Evolutionary conservation across 64 coral and sea anemone genomes (phyloP).

Genomic region (Dendronephthya gigantea): DNA sequence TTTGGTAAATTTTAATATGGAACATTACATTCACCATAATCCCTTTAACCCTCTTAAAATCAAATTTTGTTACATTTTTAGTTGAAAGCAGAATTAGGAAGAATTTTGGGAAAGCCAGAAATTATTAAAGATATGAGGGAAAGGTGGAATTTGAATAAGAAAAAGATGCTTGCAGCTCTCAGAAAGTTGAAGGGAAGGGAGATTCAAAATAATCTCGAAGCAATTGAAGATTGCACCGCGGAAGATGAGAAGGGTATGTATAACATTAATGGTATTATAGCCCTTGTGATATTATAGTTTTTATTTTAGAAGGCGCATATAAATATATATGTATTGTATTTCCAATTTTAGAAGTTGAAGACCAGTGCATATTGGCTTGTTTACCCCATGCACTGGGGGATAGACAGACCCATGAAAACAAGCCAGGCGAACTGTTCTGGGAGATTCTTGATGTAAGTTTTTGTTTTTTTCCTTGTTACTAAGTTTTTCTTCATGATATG

Average conservation of each 20-base stretch:
- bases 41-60: background rate
- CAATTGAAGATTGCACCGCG: background rate
- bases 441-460: constrained; percentile 4
- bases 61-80: background rate
- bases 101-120: background rate
- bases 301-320: background rate
- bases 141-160: background rate
- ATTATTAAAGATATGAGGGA: background rate
- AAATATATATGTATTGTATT: too few relatives aligned
- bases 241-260: background rate
- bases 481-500: too few relatives aligned
- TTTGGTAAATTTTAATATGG: too few relatives aligned
- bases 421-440: background rate
- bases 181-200: background rate
- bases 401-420: background rate
- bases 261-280: too few relatives aligned
- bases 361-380: background rate
- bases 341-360: background rate
- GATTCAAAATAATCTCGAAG: background rate
- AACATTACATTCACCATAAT: too few relatives aligned
- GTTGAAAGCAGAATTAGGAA: background rate
- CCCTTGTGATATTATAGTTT: too few relatives aligned
- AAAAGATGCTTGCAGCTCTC: background rate
- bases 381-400: background rate
- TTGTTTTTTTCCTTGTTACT: background rate